A percentile compares a stretch with the other conserved stretches of the same genome.
These are phyloP conservation scores for Homalodisca vitripennis DNA, from an alignment of 1,140 invertebrate species.

Conservation along the genomic window DNA sequence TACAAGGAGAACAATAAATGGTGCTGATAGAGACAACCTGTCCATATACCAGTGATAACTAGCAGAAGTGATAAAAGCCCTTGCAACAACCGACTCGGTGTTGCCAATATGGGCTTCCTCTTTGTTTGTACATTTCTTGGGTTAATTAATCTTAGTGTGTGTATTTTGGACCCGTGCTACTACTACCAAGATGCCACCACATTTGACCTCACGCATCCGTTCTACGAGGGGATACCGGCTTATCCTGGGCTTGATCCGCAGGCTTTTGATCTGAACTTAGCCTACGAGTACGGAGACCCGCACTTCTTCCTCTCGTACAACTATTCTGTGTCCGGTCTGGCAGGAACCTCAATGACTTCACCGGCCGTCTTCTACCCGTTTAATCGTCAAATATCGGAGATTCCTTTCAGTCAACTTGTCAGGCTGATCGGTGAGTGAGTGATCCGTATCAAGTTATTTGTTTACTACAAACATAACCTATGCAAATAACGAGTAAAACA, in stretches of 20 bases:
- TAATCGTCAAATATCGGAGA: constrained; percentile 1
- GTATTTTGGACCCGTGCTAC: constrained; percentile 15
- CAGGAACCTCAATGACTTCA: constrained; percentile 14
- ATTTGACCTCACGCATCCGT: constrained; percentile 10
- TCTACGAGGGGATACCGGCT: constrained; percentile 11
- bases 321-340: constrained; percentile 8
- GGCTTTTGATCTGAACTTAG: constrained; percentile 15
- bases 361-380: constrained; percentile 15
- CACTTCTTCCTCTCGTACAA: constrained; percentile 17
- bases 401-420: constrained; percentile 15
- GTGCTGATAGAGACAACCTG: constrained; percentile 1
- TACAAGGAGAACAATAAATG: too few species aligned
- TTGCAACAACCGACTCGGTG: not conserved
- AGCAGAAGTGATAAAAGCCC: not conserved
- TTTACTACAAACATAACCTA: too few species aligned
- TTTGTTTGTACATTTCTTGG: not conserved
- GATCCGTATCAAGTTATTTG: too few species aligned
- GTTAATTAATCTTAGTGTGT: not conserved
- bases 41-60: constrained; percentile 14
- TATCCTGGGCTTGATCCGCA: constrained; percentile 12
- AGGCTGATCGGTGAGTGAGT: constrained; percentile 2
- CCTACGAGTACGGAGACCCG: constrained; percentile 10
- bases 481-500: too few species aligned
- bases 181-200: not conserved
- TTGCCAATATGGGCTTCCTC: constrained; percentile 4